These are phyloP conservation scores for Rhinolophus sinicus DNA, from an alignment of 2,113 vertebrate species.

Conservation along the genomic window DNA sequence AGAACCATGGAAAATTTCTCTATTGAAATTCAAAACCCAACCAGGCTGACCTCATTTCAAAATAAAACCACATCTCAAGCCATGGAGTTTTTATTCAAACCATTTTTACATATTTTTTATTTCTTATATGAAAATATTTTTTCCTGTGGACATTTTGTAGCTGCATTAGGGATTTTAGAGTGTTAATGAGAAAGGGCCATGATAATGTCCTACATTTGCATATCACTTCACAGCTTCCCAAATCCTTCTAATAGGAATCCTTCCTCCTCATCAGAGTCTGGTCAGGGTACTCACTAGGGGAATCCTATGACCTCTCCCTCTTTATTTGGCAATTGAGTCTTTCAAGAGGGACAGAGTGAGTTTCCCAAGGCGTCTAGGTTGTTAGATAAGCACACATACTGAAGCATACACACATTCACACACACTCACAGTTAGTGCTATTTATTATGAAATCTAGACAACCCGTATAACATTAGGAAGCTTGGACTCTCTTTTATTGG, in stretches of 20 bases:
- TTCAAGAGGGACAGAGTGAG: neutral
- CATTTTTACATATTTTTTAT: constrained; percentile 66
- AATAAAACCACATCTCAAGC: constrained; percentile 74
- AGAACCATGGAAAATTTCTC: constrained; percentile 70
- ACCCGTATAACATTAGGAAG: neutral
- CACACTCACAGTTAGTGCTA: neutral
- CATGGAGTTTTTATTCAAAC: constrained; percentile 63
- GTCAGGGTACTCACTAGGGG: neutral
- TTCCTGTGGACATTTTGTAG: constrained; percentile 59
- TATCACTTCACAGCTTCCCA: neutral
- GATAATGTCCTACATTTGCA: constrained; percentile 21
- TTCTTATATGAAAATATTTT: constrained; percentile 66
- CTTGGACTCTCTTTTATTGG: neutral
- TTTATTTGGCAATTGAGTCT: neutral
- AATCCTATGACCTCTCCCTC: neutral
- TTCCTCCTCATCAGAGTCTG: neutral
- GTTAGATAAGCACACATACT: neutral
- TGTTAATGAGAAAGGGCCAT: constrained; percentile 56
- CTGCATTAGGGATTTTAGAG: constrained; percentile 10
- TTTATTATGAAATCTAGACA: neutral
- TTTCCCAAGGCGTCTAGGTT: neutral
- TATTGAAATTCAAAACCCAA: constrained; percentile 77
- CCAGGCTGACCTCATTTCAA: constrained; percentile 76
- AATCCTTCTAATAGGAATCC: neutral
- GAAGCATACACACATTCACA: neutral